These are phyloP conservation scores for Automeris io DNA, from an alignment of 2,888 invertebrate genomes.

Conservation along the genomic window DNA sequence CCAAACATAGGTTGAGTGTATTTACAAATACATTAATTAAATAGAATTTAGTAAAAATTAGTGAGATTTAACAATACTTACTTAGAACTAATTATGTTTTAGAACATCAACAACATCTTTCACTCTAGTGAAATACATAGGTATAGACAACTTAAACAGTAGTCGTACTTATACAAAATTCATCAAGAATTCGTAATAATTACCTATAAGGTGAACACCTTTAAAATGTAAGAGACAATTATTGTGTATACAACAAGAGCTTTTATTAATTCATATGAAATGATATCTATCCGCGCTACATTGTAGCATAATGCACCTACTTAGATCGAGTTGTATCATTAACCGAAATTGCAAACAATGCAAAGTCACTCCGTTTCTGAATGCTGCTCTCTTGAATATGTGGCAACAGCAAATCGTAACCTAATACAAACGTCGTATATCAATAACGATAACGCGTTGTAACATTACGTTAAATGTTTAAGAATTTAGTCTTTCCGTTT, in stretches of 20 bases:
- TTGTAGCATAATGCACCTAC: constrained; percentile 16
- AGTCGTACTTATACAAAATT: constrained; percentile 54
- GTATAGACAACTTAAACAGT: constrained; percentile 48
- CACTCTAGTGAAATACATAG: constrained; percentile 63
- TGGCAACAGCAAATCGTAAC: constrained; percentile 37
- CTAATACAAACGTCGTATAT: constrained; percentile 59
- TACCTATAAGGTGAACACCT: constrained; percentile 50
- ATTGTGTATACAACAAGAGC: constrained; percentile 2
- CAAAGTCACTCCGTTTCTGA: constrained; percentile 21
- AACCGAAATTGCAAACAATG: constrained; percentile 38
- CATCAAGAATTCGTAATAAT: constrained; percentile 51
- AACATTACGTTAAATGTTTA: constrained; percentile 70
- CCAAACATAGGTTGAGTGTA: constrained; percentile 75
- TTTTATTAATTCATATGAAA: constrained; percentile 1
- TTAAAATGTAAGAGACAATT: constrained; percentile 17
- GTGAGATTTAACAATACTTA: constrained; percentile 76
- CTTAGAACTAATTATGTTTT: constrained; percentile 61
- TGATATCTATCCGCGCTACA: neutral
- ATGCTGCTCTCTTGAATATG: constrained; percentile 4
- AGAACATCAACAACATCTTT: constrained; percentile 75
- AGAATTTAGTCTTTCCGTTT: constrained; percentile 76
- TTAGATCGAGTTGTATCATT: neutral
- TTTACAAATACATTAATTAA: constrained; percentile 78
- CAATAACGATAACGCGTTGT: constrained; percentile 65
- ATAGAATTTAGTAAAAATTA: constrained; percentile 78